Evolutionary conservation across 2,888 invertebrate genomes (phyloP), one percentile per base, ranked within the genome.

Genomic region (Xylophagus ater): DNA sequence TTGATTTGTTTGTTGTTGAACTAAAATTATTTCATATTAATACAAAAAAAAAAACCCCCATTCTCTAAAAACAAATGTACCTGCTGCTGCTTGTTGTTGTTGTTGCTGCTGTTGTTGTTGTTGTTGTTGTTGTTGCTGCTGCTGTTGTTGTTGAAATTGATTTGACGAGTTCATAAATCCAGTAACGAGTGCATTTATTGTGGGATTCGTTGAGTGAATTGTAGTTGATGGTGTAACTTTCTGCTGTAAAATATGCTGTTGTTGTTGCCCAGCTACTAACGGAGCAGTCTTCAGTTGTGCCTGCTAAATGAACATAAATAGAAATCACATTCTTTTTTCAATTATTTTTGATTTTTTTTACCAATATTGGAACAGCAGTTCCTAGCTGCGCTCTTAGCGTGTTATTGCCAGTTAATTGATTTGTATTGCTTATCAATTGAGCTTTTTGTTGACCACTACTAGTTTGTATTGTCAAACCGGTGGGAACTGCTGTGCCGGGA

Each of bases 91-190:
- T 46, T n/a, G n/a, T n/a, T n/a, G n/a, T n/a, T n/a, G n/a, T n/a
- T n/a, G n/a, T 31, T 42, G 25, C 29, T 37, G 35, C 29, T 44
- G 45, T 9, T 44, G 30, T 19, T 49, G 51, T 40, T 46, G 52
- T 43, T 51, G 53, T 36, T 57, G 59, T 40, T 37, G 59, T 51
- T 51, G 56, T 49, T 52, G 59, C 47, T 65, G 59, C 26, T 59
- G 59, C 18, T 61, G 60, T 49, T 76, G 75, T 56, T 81, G 81
- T 58, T 80, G 79, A 59, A 81, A 83, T 57, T 84, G 82, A 59
- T 84, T 82, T 28, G 81, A 81, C 7, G 81, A 81, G 58, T 84
- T 82, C 81, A 82, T 82, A 25, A 85, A 73, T 57, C 81, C 82
- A 46, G 78, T 82, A 45, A 81, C 81, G 50, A 86, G 72, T 34